Evolutionary conservation across 1,140 invertebrate species (phyloP), one percentile per base, ranked within the genome.

Genomic region (Drosophila punjabiensis): DNA sequence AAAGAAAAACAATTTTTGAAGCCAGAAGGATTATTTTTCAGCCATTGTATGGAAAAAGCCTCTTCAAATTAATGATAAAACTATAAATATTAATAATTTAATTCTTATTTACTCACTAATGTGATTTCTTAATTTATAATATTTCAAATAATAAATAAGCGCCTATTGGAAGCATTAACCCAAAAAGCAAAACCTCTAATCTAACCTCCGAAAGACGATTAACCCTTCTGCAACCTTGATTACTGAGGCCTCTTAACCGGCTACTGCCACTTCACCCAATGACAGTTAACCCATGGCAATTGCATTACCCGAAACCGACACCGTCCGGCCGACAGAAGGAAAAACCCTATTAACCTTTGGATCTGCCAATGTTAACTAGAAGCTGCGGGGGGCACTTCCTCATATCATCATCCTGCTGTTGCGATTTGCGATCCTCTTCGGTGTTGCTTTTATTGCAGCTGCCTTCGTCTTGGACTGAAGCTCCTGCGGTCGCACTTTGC

Each of bases 251-350:
- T n/a, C n/a, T 61, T 53, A 55, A 24, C 53, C 53, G n/a, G 33
- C 55, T 68, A 68, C 63, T 41, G 67, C 52, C 52, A 20, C 53
- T 28, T 10, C 8, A 13, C 59, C 58, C 77, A 81, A 68, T 85
- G 79, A 81, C 56, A 73, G 64, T 81, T 86, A 62, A 74, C 73
- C 73, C 63, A 67, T 58, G 33, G 68, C 75, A 59, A 79, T 62
- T 82, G 84, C 84, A 82, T 52, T 81, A 45, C 33, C n/a, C 64
- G 63, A 78, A 53, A 69, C 52, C 52, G n/a, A n/a, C n/a, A n/a
- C n/a, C n/a, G n/a, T n/a, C n/a, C n/a, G n/a, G n/a, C n/a, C n/a
- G n/a, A n/a, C n/a, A n/a, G n/a, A n/a, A n/a, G n/a, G n/a, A n/a
- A n/a, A n/a, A n/a, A n/a, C n/a, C n/a, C n/a, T n/a, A n/a, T n/a